phyloP scores from a whole-genome alignment of 2,888 invertebrate species.

The Acanthococcus lagerstroemiae region DNA sequence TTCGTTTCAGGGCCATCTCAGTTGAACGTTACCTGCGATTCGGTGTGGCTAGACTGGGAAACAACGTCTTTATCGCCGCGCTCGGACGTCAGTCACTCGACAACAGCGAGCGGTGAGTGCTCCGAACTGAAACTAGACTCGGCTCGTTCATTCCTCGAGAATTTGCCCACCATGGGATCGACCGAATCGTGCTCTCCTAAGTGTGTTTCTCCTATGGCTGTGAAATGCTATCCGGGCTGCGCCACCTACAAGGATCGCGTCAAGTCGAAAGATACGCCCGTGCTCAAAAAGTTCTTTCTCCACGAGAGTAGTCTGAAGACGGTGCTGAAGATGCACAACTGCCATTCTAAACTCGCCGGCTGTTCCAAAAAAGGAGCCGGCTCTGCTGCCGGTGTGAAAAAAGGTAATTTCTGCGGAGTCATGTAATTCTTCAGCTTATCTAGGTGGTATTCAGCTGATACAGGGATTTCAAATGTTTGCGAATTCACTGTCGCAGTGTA shows the following conservation, averaged over 20 bases:
- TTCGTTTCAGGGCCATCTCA: slow-evolving; percentile 18
- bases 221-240: slow-evolving; percentile 23
- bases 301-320: slow-evolving; percentile 6
- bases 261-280: slow-evolving; percentile 14
- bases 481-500: not conserved
- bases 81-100: slow-evolving; percentile 26
- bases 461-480: too few relatives aligned
- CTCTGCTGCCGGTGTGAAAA: not conserved
- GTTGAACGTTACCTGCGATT: slow-evolving; percentile 28
- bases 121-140: slow-evolving; percentile 22
- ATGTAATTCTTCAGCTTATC: not conserved
- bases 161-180: slow-evolving; percentile 20
- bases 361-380: not conserved
- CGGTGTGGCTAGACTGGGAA: slow-evolving; percentile 37
- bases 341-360: slow-evolving; percentile 5
- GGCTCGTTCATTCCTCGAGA: slow-evolving; percentile 17
- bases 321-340: slow-evolving; percentile 17
- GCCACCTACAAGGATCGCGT: slow-evolving; percentile 6
- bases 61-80: slow-evolving; percentile 32
- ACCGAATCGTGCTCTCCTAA: slow-evolving; percentile 17
- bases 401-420: not conserved
- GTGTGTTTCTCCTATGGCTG: slow-evolving; percentile 23
- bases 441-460: too few relatives aligned
- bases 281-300: slow-evolving; percentile 17
- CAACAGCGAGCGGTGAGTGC: slow-evolving; percentile 20